Conservation (phyloP, 2,797 vertebrate species). For the Sphenodon punctatus region DNA sequence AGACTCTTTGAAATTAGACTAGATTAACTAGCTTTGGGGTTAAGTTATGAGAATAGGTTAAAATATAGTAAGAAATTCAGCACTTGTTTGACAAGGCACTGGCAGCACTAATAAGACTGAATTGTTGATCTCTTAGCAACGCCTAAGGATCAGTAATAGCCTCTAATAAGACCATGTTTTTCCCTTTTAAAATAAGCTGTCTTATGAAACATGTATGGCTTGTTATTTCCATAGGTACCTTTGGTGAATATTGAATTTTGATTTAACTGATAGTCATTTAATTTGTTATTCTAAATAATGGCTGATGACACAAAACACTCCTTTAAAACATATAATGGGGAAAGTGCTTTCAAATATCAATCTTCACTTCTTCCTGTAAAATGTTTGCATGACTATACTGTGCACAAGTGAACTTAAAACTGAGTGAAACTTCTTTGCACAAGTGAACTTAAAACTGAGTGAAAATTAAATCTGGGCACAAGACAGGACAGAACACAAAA, state of each 20-base stretch:
- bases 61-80: background rate
- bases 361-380: background rate
- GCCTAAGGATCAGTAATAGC: background rate
- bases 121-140: background rate
- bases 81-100: background rate
- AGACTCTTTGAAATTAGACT: conserved; percentile 30
- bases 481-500: background rate
- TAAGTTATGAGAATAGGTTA: no score
- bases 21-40: no score
- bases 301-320: background rate
- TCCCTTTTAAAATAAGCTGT: background rate
- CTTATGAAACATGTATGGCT: no score
- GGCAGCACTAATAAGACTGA: background rate
- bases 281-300: background rate
- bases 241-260: background rate
- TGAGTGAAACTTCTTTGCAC: background rate
- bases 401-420: background rate
- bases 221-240: background rate
- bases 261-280: conserved; percentile 1
- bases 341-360: background rate
- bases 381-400: background rate
- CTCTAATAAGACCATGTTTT: background rate
- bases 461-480: background rate
- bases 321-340: background rate
- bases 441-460: background rate